Conservation (phyloP, 2,113 vertebrate species). For the Polyodon spathula region DNA sequence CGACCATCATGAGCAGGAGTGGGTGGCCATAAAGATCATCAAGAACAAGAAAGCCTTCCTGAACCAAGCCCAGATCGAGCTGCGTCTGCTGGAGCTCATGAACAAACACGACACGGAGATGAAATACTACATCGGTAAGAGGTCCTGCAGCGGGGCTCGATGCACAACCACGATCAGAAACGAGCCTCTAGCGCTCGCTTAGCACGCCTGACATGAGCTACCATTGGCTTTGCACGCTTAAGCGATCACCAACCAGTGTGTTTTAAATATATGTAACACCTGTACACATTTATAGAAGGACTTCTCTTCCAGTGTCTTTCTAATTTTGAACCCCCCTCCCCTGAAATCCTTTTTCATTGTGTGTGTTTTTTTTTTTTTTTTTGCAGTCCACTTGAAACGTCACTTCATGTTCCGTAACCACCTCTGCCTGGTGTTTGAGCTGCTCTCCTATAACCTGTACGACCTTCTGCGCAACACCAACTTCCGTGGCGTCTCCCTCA, state of each 20-base stretch:
- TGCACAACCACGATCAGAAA: slow-evolving; percentile 8
- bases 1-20: slow-evolving; percentile 88
- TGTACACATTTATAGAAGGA: too few relatives aligned
- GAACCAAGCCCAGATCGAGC: slow-evolving; percentile 89
- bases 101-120: slow-evolving; percentile 93
- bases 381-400: slow-evolving; percentile 82
- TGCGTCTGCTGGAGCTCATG: slow-evolving; percentile 86
- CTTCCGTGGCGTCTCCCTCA: slow-evolving; percentile 86
- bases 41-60: slow-evolving; percentile 94
- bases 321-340: not conserved
- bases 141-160: too few relatives aligned
- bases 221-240: too few relatives aligned
- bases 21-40: slow-evolving; percentile 92
- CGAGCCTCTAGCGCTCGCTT: not conserved
- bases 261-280: too few relatives aligned
- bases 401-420: slow-evolving; percentile 98
- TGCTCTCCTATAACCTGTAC: slow-evolving; percentile 90
- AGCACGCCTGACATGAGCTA: too few relatives aligned
- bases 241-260: too few relatives aligned
- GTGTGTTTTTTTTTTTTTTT: not conserved
- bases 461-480: slow-evolving; percentile 90
- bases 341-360: too few relatives aligned
- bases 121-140: slow-evolving; percentile 94
- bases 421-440: slow-evolving; percentile 91
- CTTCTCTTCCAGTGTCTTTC: too few relatives aligned